Percentiles rank a stretch among this genome's conserved stretches.
phyloP scores from a whole-genome alignment of 2,888 invertebrate genomes.

The Chrysomela aeneicollis region DNA sequence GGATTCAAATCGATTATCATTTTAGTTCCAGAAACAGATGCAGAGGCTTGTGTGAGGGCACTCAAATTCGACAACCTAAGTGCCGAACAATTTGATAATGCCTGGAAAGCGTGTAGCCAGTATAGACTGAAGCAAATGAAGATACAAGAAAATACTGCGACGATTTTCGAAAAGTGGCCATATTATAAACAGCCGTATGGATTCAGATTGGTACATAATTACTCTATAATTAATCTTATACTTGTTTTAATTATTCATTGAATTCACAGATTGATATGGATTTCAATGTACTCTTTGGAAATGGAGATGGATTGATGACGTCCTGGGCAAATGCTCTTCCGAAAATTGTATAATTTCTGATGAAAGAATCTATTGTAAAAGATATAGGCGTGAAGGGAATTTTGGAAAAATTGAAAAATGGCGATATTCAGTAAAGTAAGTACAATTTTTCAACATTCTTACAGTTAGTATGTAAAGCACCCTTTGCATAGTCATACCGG shows the following conservation, averaged over 20 bases:
- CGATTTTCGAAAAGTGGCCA: slow-evolving; percentile 16
- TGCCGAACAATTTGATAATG: slow-evolving; percentile 34
- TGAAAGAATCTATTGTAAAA: slow-evolving; percentile 11
- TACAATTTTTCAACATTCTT: slow-evolving; percentile 6
- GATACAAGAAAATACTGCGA: not conserved
- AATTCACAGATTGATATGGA: slow-evolving; percentile 14
- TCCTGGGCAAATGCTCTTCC: not conserved
- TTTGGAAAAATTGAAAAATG: slow-evolving; percentile 12
- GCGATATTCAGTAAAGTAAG: slow-evolving; percentile 16
- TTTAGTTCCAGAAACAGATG: slow-evolving; percentile 7
- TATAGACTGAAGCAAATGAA: slow-evolving; percentile 18
- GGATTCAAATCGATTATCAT: too few species aligned
- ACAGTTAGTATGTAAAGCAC: not conserved
- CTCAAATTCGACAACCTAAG: slow-evolving; percentile 38
- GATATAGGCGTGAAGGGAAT: not conserved
- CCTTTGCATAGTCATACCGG: not conserved
- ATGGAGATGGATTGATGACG: not conserved
- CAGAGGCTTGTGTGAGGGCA: slow-evolving; percentile 30
- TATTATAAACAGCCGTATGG: slow-evolving; percentile 17
- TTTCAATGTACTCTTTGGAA: slow-evolving; percentile 3
- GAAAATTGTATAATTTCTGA: slow-evolving; percentile 14
- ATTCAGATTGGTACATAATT: slow-evolving; percentile 2
- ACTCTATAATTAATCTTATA: not conserved
- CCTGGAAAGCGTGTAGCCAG: slow-evolving; percentile 38
- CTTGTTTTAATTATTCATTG: too few species aligned